These are phyloP conservation scores for Desoria tigrina DNA, from an alignment of 2,888 invertebrate genomes.

Conservation along the genomic window DNA sequence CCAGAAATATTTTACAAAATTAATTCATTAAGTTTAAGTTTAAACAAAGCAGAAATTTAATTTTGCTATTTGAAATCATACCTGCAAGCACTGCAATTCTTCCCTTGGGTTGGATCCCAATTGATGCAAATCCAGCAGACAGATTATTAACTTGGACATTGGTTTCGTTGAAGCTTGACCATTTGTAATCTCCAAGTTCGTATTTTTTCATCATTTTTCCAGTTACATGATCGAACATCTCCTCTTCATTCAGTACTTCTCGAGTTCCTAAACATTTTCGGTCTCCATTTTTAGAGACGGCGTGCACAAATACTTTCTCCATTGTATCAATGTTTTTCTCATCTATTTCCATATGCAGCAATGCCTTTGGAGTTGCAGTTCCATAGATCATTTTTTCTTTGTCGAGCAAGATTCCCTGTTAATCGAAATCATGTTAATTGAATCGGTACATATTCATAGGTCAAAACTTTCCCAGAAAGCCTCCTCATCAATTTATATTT, in stretches of 20 bases:
- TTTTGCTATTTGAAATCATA: too few species aligned
- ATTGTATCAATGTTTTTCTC: constrained; percentile 75
- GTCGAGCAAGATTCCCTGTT: constrained; percentile 43
- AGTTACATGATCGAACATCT: constrained; percentile 77
- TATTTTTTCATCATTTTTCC: constrained; percentile 63
- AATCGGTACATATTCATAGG: too few species aligned
- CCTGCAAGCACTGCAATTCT: constrained; percentile 91
- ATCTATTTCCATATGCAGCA: constrained; percentile 43
- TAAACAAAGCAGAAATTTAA: too few species aligned
- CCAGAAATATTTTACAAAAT: too few species aligned
- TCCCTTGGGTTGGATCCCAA: constrained; percentile 71
- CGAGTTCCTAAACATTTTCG: constrained; percentile 84
- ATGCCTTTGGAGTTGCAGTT: constrained; percentile 31
- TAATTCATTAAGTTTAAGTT: too few species aligned
- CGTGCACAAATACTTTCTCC: constrained; percentile 79
- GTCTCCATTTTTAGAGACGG: constrained; percentile 70
- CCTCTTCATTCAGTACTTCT: constrained; percentile 85
- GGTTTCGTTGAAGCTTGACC: constrained; percentile 80
- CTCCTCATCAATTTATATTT: too few species aligned
- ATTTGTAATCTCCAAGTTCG: constrained; percentile 88
- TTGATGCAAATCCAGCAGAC: constrained; percentile 78
- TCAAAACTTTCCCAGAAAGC: too few species aligned
- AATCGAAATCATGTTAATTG: too few species aligned
- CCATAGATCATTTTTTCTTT: constrained; percentile 41
- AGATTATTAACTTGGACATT: constrained; percentile 75